Evolutionary conservation across 2,113 vertebrate genomes (phyloP), one percentile per base, ranked within the genome.

Genomic region (Rhadina sibilatrix): DNA sequence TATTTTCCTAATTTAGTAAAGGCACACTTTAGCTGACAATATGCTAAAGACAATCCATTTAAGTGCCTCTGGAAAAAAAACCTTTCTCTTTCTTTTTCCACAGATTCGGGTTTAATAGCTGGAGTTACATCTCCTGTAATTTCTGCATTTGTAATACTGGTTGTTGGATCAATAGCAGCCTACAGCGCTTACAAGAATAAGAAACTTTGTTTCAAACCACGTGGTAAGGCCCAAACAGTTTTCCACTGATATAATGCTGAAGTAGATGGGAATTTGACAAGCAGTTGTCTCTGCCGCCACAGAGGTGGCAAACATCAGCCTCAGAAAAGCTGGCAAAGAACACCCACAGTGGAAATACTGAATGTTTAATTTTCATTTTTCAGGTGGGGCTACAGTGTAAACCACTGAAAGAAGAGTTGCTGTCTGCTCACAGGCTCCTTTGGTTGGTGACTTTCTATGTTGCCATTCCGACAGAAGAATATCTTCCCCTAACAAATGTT

Each of bases 51-150:
- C 7, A 72, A 70, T 57, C 23, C 10, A 37, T 44, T 57, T 74
- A 52, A 44, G 2, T 79, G 27, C 11, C 60, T 91, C 79, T 79
- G 40, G 40, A 61, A 64, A 70, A 49, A 68, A 81, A 70, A 24
- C 0, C 12, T 5, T 33, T 50, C 17, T 30, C 9, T 74, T 30
- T 65, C 15, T 78, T 60, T 44, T 50, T 52, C 40, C 30, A 70
- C 81, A 94, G 97, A 97, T 86, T 93, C 97, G 5, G 94, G 92
- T 85, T 72, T 96, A 28, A 66, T 98, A 33, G 97, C 97, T 42
- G 95, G 93, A 40, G 97, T 98, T n/a, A 97, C 97, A 28, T 98
- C 97, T 19, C 97, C 98, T 6, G 40, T 98, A 7, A 97, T 98
- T 63, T 94, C 97, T 8, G 86, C 97, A 28, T 95, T 97, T 64